Evolutionary conservation across 2,888 invertebrate genomes (phyloP).

Genomic region (Drosophila anceps): DNA sequence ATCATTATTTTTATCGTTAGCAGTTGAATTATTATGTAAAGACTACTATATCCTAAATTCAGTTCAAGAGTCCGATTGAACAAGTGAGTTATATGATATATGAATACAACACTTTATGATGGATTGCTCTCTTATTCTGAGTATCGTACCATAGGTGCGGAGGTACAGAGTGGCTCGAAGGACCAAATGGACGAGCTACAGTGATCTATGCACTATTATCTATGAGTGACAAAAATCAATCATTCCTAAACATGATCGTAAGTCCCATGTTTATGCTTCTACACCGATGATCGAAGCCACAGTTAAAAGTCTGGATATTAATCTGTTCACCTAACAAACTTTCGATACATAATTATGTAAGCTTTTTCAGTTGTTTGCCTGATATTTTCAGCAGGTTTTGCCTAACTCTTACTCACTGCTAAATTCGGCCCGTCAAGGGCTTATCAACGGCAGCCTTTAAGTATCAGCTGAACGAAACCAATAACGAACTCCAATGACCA

Average conservation of each 20-base stretch:
- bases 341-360: background rate
- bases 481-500: conserved; percentile 41
- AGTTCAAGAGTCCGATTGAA: too few species aligned
- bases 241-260: too few species aligned
- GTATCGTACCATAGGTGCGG: too few species aligned
- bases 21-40: too few species aligned
- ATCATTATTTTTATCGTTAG: background rate
- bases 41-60: background rate
- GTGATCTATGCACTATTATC: too few species aligned
- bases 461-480: conserved; percentile 33
- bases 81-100: too few species aligned
- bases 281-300: background rate
- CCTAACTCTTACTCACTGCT: background rate
- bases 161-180: too few species aligned
- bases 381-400: conserved; percentile 17
- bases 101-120: too few species aligned
- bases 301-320: background rate
- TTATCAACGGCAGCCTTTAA: conserved; percentile 46
- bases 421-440: conserved; percentile 24
- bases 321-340: background rate
- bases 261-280: too few species aligned
- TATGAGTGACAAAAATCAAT: too few species aligned
- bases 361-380: background rate
- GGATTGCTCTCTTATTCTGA: too few species aligned
- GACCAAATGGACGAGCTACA: too few species aligned